Percentiles rank a stretch among this genome's conserved stretches.
Conservation (phyloP, 2,888 invertebrate species). For the Idaea dimidiata region DNA sequence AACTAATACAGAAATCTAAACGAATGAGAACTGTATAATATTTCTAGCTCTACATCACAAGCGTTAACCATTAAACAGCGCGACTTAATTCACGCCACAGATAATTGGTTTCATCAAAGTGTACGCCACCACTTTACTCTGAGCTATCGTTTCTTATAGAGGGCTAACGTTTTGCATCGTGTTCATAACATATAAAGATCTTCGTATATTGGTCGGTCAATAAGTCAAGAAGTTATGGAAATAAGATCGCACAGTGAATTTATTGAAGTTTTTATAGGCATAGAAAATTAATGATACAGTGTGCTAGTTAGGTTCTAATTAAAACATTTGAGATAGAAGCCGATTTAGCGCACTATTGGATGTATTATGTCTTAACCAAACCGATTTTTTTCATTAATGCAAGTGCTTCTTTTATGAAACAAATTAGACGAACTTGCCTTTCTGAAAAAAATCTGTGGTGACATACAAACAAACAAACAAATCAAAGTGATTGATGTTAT, state of each 20-base stretch:
- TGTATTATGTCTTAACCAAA: too few species aligned
- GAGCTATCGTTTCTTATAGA: slow-evolving; percentile 16
- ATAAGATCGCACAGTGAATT: slow-evolving; percentile 45
- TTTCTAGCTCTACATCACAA: slow-evolving; percentile 32
- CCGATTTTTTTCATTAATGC: too few species aligned
- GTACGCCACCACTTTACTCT: slow-evolving; percentile 26
- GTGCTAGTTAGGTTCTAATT: too few species aligned
- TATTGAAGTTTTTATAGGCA: slow-evolving; percentile 39
- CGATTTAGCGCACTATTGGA: too few species aligned
- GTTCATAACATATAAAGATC: slow-evolving; percentile 24
- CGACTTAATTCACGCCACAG: slow-evolving; percentile 63
- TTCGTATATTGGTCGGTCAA: slow-evolving; percentile 18
- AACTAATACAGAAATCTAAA: slow-evolving; percentile 1
- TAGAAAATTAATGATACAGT: slow-evolving; percentile 32
- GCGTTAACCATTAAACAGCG: slow-evolving; percentile 43
- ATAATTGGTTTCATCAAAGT: slow-evolving; percentile 68
- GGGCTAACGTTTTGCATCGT: background rate
- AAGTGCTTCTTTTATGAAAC: too few species aligned
- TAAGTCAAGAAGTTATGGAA: slow-evolving; percentile 46
- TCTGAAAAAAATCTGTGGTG: too few species aligned
- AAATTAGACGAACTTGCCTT: too few species aligned
- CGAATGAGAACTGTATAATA: background rate
- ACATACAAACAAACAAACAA: too few species aligned
- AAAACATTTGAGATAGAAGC: too few species aligned
- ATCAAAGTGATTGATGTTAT: too few species aligned